Conservation (phyloP, 1,140 invertebrate species). For the Bombus consobrinus region DNA sequence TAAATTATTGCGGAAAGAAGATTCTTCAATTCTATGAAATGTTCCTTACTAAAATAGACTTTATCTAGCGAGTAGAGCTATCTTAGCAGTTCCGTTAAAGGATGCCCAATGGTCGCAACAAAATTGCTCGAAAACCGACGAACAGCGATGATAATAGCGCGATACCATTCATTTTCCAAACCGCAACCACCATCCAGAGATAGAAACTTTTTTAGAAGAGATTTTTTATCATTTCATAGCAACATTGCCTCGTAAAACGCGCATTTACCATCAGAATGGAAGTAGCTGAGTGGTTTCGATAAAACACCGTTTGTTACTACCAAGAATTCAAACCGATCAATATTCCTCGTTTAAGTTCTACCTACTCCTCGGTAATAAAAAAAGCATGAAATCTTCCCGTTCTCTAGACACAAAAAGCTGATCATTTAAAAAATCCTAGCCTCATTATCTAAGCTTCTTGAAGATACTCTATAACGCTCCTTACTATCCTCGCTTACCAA, state of each 20-base stretch:
- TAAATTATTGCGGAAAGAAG: too few relatives aligned
- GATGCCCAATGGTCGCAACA: neutral
- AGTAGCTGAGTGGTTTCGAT: conserved; percentile 1
- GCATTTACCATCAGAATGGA: neutral
- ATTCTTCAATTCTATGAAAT: too few relatives aligned
- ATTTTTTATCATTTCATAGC: neutral
- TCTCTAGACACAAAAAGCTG: neutral
- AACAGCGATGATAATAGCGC: conserved; percentile 9
- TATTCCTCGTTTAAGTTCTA: neutral
- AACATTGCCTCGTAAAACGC: neutral
- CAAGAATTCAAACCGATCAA: neutral
- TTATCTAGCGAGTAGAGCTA: neutral
- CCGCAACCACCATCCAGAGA: neutral
- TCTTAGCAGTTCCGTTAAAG: conserved; percentile 8
- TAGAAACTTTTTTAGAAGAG: neutral
- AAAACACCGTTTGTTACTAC: neutral
- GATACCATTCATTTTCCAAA: conserved; percentile 23
- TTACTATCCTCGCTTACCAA: neutral
- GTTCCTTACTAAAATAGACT: neutral
- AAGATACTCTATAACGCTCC: neutral
- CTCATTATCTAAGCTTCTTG: neutral
- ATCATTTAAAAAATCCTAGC: neutral
- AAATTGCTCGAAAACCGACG: neutral
- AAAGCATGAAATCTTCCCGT: neutral
- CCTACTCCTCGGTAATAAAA: neutral